Conservation (phyloP, 1,140 invertebrate species). For the Plutomurus gul region DNA sequence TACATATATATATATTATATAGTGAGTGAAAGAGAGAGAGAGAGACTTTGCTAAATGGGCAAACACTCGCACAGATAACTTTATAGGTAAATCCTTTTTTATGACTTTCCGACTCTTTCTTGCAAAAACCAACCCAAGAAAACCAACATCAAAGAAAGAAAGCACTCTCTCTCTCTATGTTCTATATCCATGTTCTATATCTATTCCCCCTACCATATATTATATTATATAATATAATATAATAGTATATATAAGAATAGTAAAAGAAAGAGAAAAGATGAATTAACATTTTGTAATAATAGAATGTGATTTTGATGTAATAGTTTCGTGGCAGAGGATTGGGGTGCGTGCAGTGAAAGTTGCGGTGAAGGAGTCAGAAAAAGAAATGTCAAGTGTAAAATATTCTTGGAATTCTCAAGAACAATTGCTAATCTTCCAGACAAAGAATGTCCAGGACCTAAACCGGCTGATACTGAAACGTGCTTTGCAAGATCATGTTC, state of each 20-base stretch:
- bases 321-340: conserved; percentile 76
- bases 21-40: not conserved
- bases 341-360: conserved; percentile 84
- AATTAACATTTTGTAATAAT: no score
- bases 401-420: conserved; percentile 86
- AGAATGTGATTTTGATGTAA: no score
- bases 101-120: not conserved
- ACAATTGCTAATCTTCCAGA: conserved; percentile 85
- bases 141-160: no score
- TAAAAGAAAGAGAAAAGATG: no score
- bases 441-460: conserved; percentile 80
- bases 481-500: conserved; percentile 76
- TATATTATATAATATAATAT: no score
- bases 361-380: conserved; percentile 85
- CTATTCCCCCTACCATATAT: no score
- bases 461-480: conserved; percentile 76
- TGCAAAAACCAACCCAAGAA: no score
- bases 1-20: no score
- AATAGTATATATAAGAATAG: no score
- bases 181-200: no score
- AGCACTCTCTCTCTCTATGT: no score
- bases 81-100: no score
- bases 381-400: conserved; percentile 85
- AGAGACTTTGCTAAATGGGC: not conserved
- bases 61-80: not conserved